Evolutionary conservation across 2,797 vertebrate genomes (phyloP), one percentile per base, ranked within the genome.

Genomic region (Poecilia gillii): DNA sequence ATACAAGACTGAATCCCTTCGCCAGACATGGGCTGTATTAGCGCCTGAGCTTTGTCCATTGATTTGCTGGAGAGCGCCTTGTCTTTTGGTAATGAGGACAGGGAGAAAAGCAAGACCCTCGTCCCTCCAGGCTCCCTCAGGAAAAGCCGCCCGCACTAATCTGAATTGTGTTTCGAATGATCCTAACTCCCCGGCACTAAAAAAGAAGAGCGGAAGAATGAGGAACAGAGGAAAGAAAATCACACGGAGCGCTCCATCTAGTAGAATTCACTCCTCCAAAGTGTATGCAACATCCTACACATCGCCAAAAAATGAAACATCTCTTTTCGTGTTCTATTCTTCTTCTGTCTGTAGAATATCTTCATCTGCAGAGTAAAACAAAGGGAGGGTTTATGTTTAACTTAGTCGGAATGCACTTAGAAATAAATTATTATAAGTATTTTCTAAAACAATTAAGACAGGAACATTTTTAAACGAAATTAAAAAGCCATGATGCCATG

Each of bases 81-180:
- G 95, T 96, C 95, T 94, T 93, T 88, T 81, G 81, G 90, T 95
- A 96, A 96, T 95, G 93, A 96, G 95, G 94, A 94, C 94, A 93
- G 93, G 89, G 93, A 95, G 89, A 85, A 91, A 93, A 93, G 91
- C 89, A 59, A 90, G 93, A 95, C 93, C 94, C 90, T 85, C 78
- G 85, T 93, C 92, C 91, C 89, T 88, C 81, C 78, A 80, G 66
- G 85, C 83, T 94, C 94, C 94, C 94, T 64, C 18, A 91, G 92
- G 93, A 94, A 86, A 79, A 89, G 85, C 84, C 87, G 85, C 81
- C 91, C 76, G 89, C 92, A 85, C 93, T 95, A 95, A 94, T 95
- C 94, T 94, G 90, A 91, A 93, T 90, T 92, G 92, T 85, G 88
- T 92, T 94, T 93, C 91, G 87, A 92, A 85, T 88, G 83, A 90